Evolutionary conservation across 1,140 invertebrate genomes (phyloP).

Genomic region (Archivesica marissinica): DNA sequence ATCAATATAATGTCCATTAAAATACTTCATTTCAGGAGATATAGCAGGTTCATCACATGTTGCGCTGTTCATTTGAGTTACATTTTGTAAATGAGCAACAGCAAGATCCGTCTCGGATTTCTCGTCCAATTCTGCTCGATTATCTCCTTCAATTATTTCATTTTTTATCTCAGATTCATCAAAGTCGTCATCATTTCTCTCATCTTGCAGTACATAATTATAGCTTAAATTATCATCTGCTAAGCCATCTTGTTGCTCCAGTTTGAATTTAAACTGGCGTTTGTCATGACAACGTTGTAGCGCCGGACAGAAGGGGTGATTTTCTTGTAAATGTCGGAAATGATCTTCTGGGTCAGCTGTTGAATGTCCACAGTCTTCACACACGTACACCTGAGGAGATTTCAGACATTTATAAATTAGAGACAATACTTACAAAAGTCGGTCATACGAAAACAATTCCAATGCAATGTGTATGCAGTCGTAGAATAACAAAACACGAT

Average conservation of each 20-base stretch:
- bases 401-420: no score
- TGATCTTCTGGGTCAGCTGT: constrained; percentile 98
- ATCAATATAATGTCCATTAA: no score
- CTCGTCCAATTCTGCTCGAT: not conserved
- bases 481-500: no score
- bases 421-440: no score
- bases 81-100: not conserved
- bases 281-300: constrained; percentile 99
- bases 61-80: no score
- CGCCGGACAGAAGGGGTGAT: constrained; percentile 98
- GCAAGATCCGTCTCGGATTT: not conserved
- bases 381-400: constrained; percentile 94
- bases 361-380: constrained; percentile 99
- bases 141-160: not conserved
- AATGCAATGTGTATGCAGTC: no score
- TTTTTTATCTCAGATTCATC: not conserved
- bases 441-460: no score
- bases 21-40: no score
- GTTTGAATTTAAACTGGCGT: constrained; percentile 95
- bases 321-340: constrained; percentile 97
- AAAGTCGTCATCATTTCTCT: not conserved
- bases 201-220: not conserved
- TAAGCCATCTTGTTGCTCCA: constrained; percentile 9
- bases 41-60: no score
- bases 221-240: not conserved